Evolutionary conservation across 35 echinoderm and acorn worm genomes (phyloP).

Genomic region (Heliocidaris erythrogramma): DNA sequence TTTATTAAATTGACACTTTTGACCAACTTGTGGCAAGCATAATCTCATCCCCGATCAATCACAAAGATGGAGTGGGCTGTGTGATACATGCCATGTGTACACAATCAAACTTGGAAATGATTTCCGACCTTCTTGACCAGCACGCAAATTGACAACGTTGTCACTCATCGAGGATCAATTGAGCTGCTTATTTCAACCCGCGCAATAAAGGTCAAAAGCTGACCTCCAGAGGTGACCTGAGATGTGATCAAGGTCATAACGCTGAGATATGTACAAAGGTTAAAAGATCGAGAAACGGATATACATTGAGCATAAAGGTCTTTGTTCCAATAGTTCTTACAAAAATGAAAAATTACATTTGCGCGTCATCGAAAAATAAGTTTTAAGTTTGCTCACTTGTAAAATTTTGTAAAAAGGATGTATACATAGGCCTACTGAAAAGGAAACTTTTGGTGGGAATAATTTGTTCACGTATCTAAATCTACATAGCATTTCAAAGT

Average conservation of each 20-base stretch:
- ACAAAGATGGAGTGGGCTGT: neutral
- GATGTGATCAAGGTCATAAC: conserved; percentile 21
- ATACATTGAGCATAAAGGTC: neutral
- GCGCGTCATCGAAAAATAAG: too few species aligned
- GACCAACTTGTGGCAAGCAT: neutral
- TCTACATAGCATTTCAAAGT: too few species aligned
- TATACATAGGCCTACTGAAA: too few species aligned
- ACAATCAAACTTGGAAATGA: neutral
- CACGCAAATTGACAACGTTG: conserved; percentile 35
- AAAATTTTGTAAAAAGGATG: too few species aligned
- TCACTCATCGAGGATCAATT: conserved; percentile 36
- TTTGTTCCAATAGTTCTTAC: too few species aligned
- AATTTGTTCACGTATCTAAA: too few species aligned
- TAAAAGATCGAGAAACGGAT: neutral
- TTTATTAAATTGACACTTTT: conserved; percentile 5
- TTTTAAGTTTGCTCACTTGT: too few species aligned
- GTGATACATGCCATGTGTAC: conserved; percentile 19
- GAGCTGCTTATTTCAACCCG: conserved; percentile 28
- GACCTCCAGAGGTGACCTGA: conserved; percentile 29
- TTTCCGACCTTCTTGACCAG: conserved; percentile 27
- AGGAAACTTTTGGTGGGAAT: too few species aligned
- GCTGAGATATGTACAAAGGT: neutral
- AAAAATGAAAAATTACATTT: too few species aligned
- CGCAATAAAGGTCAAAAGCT: neutral
- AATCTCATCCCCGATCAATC: neutral